Base-by-base conservation (phyloP, 2,888 invertebrate species). In the Ophion obscuratus region DNA sequence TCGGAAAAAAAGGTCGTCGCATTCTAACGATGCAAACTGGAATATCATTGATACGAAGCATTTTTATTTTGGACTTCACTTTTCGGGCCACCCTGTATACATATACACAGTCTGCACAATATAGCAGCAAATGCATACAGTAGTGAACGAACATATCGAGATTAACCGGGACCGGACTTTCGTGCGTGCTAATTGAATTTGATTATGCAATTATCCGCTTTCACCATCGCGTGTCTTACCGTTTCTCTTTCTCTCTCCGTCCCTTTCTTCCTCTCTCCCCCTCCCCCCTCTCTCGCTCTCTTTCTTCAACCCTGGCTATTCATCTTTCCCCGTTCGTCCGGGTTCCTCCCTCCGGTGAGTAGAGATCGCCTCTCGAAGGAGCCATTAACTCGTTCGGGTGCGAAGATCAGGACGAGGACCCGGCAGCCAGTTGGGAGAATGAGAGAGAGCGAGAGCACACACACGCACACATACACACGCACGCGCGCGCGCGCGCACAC, bases 151-250 rank as follows among this genome's bases (percentile, higher is more conserved):
- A 82, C 76, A 80, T 78, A 77, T 81, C 86, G 86, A 84, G 84
- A 83, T 87, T 77, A 83, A 84, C 84, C 73, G 83, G 85, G 77
- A 74, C 81, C 83, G 84, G 84, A 86, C 88, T 87, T 88, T 88
- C 88, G 85, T 86, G 86, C 85, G 86, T 89, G 88, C 87, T 91
- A 90, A 92, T 91, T 91, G 89, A 89, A 90, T 89, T 83, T 89
- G 90, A 89, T 90, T 89, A 88, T 86, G 87, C 88, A 89, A 92
- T 91, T 90, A 92, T 89, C 89, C 86, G 88, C 90, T 91, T 92
- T 92, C 90, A 86, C 87, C 90, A 88, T 92, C 89, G 90, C 88
- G 88, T 89, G 89, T 88, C 87, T 81, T 82, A 86, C 80, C 83
- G 73, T 84, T 83, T 87, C 83, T 81, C 31, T 75, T 67, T 86